Evolutionary conservation across 1,140 invertebrate species (phyloP).

Genomic region (Hylaeus anthracinus): DNA sequence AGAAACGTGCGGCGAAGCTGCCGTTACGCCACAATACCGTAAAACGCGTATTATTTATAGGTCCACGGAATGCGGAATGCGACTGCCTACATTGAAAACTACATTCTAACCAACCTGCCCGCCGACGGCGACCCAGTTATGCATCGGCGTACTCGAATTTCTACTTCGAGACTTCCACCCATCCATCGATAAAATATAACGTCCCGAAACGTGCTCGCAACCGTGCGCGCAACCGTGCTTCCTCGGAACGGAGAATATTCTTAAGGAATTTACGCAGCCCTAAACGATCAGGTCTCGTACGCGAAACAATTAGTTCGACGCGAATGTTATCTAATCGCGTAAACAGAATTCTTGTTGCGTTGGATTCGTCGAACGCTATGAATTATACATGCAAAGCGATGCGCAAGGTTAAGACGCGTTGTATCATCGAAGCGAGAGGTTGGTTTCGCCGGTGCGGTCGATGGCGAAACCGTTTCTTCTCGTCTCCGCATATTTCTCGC

Average conservation of each 20-base stretch:
- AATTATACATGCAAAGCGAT: no score
- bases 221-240: neutral
- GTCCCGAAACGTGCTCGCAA: neutral
- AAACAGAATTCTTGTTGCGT: no score
- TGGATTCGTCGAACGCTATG: no score
- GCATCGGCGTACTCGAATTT: slow-evolving; percentile 47
- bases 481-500: neutral
- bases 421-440: no score
- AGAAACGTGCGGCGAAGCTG: neutral
- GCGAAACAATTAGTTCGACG: no score
- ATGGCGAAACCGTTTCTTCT: no score
- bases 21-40: slow-evolving; percentile 15
- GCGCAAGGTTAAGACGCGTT: no score
- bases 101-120: slow-evolving; percentile 49
- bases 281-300: no score
- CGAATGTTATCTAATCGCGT: no score
- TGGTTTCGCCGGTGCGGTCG: no score
- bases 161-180: slow-evolving; percentile 10
- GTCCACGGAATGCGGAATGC: slow-evolving; percentile 11
- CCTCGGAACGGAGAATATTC: neutral
- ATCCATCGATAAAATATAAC: slow-evolving; percentile 15
- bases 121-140: slow-evolving; percentile 47
- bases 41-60: slow-evolving; percentile 38
- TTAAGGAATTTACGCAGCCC: no score
- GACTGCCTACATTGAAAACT: slow-evolving; percentile 42